Evolutionary conservation across 2,113 vertebrate genomes (phyloP), one percentile per base, ranked within the genome.

Genomic region (Aegithalos caudatus): DNA sequence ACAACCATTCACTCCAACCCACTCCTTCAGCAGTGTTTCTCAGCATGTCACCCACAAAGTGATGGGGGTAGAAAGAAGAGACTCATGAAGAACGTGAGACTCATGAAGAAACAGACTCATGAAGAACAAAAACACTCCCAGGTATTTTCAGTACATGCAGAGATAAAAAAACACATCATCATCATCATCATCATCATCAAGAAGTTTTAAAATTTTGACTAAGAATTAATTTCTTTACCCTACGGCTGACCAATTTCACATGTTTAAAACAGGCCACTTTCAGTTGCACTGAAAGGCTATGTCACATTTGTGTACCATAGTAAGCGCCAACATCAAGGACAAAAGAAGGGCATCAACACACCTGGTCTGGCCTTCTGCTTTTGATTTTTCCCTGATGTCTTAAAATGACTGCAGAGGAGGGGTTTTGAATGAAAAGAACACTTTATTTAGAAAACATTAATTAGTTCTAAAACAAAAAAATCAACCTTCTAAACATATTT

Each of bases 401-500:
- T 37, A 82, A 86, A 56, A 31, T 25, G 1, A 38, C 15, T 56
- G 13, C 17, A 69, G 72, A 31, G 27, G 54, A n/a, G 8, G 7
- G 2, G 4, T 7, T 14, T 29, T 44, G 14, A 3, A 53, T 25
- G 2, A 17, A 22, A 80, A 23, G 7, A 81, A 44, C 1, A 2
- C 14, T 60, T 51, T 33, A 33, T 51, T 64, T 24, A 69, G 19
- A 72, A 92, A 86, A 72, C 4, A 57, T 17, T 0, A 83, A 53
- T 22, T 29, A 7, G 10, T 33, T 88, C 25, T 42, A 45, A 50
- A 78, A 31, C 7, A 86, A 31, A 58, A 65, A 83, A 58, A 17
- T 1, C 15, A 25, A 28, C 7, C 2, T 40, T 40, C 57, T 12
- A n/a, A 57, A 45, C 1, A 3, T 6, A 66, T 15, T 2, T 2